A percentile compares a stretch with the other conserved stretches of the same genome.
Conservation (phyloP, 2,113 vertebrate genomes). For the Tringa solitaria region DNA sequence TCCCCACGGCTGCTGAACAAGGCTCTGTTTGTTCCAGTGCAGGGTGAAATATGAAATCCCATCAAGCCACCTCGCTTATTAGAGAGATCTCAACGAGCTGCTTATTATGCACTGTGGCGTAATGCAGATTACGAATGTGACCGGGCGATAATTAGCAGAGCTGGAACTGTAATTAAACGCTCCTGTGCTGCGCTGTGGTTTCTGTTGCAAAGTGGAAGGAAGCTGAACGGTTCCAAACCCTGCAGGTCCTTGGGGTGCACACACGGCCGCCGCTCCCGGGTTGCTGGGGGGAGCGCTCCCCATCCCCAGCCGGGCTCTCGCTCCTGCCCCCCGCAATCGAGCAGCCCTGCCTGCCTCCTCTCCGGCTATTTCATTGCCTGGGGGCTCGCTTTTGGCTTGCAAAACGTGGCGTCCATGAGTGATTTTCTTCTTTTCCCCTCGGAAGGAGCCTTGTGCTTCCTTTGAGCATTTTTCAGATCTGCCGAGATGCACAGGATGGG, state of each 20-base stretch:
- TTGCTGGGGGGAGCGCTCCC: rapidly evolving
- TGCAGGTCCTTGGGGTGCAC: not conserved
- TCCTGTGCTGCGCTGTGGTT: constrained; percentile 60
- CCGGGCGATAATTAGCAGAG: constrained; percentile 74
- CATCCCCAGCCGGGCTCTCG: not conserved
- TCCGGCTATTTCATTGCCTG: not conserved
- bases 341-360: not conserved
- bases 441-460: rapidly evolving
- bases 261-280: rapidly evolving
- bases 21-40: constrained; percentile 40
- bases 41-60: constrained; percentile 66
- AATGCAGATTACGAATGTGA: constrained; percentile 73
- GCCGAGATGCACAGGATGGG: not conserved
- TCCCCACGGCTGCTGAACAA: constrained; percentile 39
- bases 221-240: constrained; percentile 40
- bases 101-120: constrained; percentile 69
- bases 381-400: not conserved
- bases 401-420: not conserved
- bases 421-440: not conserved
- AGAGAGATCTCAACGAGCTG: constrained; percentile 66
- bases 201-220: constrained; percentile 52
- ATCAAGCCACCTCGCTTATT: constrained; percentile 62
- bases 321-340: not conserved
- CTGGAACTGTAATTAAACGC: constrained; percentile 71
- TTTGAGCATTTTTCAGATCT: not conserved